Evolutionary conservation across 2,113 vertebrate species (phyloP).

Genomic region (Hippocampus barbouri): DNA sequence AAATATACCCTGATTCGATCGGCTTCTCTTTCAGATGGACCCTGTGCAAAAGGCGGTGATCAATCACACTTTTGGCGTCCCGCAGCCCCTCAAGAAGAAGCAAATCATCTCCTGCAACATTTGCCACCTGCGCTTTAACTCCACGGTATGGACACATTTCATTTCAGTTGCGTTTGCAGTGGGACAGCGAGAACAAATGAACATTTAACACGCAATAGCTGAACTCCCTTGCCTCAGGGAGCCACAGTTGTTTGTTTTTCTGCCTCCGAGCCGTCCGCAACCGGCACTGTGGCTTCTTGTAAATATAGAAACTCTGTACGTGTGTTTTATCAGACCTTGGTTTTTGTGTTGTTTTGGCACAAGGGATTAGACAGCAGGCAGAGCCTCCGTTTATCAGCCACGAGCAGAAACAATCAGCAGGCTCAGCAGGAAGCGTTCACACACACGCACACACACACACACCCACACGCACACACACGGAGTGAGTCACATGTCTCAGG

Average conservation of each 20-base stretch:
- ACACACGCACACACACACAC: conserved; percentile 15
- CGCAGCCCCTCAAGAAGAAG: conserved; percentile 91
- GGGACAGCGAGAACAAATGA: background rate
- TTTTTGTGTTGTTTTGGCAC: conserved; percentile 31
- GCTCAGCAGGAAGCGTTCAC: conserved; percentile 50
- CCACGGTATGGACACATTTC: conserved; percentile 77
- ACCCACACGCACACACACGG: conserved; percentile 7
- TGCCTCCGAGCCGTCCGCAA: conserved; percentile 1
- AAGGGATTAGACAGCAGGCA: conserved; percentile 65
- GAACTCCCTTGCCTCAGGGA: conserved; percentile 15
- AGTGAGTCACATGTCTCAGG: conserved; percentile 23
- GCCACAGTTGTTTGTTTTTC: conserved; percentile 23
- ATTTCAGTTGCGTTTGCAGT: conserved; percentile 6
- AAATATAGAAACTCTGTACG: background rate
- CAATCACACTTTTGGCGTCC: conserved; percentile 95
- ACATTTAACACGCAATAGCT: background rate
- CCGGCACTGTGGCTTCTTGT: background rate
- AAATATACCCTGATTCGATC: background rate
- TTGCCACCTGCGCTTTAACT: conserved; percentile 99
- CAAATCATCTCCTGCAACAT: conserved; percentile 99
- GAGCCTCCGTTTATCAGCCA: conserved; percentile 62
- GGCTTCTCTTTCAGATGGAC: conserved; percentile 82
- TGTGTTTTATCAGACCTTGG: background rate
- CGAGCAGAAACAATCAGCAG: conserved; percentile 65
- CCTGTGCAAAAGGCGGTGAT: conserved; percentile 98